A percentile compares a stretch with the other conserved stretches of the same genome.
phyloP scores from a whole-genome alignment of 2,888 invertebrate genomes.

The Drosophila borealis region DNA sequence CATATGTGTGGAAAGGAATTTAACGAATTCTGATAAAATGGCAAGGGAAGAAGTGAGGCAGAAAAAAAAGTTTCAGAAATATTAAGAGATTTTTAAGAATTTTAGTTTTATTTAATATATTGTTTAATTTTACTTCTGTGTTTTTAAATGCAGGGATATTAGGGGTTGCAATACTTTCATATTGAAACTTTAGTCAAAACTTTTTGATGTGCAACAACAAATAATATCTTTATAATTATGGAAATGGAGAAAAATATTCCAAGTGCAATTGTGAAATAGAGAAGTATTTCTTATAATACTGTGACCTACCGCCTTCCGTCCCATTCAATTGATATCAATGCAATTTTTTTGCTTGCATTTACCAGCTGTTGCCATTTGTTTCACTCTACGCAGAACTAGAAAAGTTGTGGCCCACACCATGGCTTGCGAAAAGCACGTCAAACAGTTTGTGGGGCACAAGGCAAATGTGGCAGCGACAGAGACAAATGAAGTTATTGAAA shows the following conservation, averaged over 20 bases:
- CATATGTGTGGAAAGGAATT: too few relatives aligned
- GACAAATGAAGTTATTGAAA: slow-evolving; percentile 80
- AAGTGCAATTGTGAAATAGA: neutral
- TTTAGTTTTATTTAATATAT: too few relatives aligned
- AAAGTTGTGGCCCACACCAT: slow-evolving; percentile 21
- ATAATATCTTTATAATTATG: neutral
- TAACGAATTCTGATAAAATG: too few relatives aligned
- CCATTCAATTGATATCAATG: slow-evolving; percentile 5
- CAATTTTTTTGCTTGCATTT: slow-evolving; percentile 14
- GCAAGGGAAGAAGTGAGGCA: too few relatives aligned
- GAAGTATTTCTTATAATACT: slow-evolving; percentile 6
- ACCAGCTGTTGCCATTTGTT: slow-evolving; percentile 46
- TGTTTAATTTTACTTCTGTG: too few relatives aligned
- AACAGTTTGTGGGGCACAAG: slow-evolving; percentile 33
- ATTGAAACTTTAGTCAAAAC: neutral
- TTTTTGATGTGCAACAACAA: neutral
- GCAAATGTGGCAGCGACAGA: slow-evolving; percentile 71
- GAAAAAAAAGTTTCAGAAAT: too few relatives aligned
- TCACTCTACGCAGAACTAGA: slow-evolving; percentile 30
- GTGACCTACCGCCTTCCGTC: neutral
- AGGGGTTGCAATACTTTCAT: too few relatives aligned
- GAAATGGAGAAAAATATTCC: neutral
- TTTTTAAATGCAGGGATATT: too few relatives aligned
- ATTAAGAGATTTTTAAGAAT: too few relatives aligned
- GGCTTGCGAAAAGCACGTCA: slow-evolving; percentile 4